Percentiles rank a stretch among this genome's conserved stretches.
Evolutionary conservation across 2,113 vertebrate species (phyloP).

Genomic region (Campylorhamphus procurvoides): DNA sequence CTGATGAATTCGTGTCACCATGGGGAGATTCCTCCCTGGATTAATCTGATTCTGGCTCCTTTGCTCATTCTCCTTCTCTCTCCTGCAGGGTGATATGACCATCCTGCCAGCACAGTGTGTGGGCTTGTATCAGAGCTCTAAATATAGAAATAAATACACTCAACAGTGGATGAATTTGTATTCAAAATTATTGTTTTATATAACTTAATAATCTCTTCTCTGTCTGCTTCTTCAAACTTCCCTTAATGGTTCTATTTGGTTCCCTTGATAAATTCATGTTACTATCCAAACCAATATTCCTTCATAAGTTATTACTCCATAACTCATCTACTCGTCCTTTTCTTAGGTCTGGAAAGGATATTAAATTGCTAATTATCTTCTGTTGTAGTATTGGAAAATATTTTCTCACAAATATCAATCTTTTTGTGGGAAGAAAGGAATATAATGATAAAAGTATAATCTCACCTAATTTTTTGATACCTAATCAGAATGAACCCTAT

Average conservation of each 20-base stretch:
- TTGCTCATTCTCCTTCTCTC: background rate
- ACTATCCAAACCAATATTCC: background rate
- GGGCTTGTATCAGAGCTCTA: background rate
- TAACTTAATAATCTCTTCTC: background rate
- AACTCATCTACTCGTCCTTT: background rate
- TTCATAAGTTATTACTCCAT: constrained; percentile 17
- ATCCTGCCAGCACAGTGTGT: background rate
- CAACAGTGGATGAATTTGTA: background rate
- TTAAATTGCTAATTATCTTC: constrained; percentile 29
- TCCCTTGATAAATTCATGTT: background rate
- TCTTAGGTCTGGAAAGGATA: constrained; percentile 8
- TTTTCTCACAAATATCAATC: background rate
- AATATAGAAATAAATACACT: background rate
- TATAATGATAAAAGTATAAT: background rate
- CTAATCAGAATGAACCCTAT: background rate
- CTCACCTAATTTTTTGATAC: background rate
- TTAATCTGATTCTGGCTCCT: background rate
- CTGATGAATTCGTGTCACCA: background rate
- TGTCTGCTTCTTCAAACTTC: background rate
- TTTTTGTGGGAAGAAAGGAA: background rate
- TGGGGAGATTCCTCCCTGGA: background rate
- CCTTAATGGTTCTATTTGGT: background rate
- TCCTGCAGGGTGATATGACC: background rate
- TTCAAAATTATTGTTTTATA: background rate
- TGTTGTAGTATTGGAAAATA: background rate